Evolutionary conservation across 2,113 vertebrate species (phyloP).

Genomic region (Ancistrus triradiatus): DNA sequence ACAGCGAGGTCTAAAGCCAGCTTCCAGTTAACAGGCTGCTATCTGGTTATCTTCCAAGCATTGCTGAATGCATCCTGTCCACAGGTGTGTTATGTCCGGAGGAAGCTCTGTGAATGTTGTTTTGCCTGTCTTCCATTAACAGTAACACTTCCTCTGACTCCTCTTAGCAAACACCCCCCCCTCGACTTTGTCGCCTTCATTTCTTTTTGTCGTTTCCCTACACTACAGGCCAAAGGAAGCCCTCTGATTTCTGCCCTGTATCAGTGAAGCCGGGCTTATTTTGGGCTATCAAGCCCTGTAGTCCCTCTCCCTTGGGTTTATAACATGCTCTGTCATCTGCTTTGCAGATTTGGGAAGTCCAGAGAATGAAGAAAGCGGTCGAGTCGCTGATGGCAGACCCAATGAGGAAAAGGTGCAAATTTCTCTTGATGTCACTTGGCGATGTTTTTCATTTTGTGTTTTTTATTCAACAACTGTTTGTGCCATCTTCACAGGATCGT

Average conservation of each 20-base stretch:
- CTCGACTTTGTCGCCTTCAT: constrained; percentile 14
- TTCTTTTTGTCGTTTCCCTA: constrained; percentile 5
- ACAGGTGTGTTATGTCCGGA: constrained; percentile 46
- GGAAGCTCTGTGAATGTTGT: constrained; percentile 51
- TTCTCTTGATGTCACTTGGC: background rate
- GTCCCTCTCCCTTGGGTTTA: background rate
- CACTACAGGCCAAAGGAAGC: background rate
- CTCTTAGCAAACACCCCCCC: constrained; percentile 38
- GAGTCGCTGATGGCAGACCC: constrained; percentile 91
- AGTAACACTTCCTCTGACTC: constrained; percentile 39
- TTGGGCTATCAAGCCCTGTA: background rate
- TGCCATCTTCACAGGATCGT: constrained; percentile 72
- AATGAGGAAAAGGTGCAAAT: constrained; percentile 75
- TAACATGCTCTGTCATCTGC: constrained; percentile 6
- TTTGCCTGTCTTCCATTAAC: constrained; percentile 49
- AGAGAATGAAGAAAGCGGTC: constrained; percentile 93
- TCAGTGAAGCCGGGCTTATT: background rate
- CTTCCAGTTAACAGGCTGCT: background rate
- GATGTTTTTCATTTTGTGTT: background rate
- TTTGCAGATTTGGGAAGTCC: constrained; percentile 88
- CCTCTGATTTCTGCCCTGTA: background rate
- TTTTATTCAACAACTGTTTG: background rate
- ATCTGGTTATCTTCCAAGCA: constrained; percentile 12
- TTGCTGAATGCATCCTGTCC: constrained; percentile 32
- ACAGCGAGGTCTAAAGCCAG: too few relatives aligned